A percentile compares a stretch with the other conserved stretches of the same genome.
phyloP scores from a whole-genome alignment of 2,113 vertebrate genomes.

The Megaceryle maxima region DNA sequence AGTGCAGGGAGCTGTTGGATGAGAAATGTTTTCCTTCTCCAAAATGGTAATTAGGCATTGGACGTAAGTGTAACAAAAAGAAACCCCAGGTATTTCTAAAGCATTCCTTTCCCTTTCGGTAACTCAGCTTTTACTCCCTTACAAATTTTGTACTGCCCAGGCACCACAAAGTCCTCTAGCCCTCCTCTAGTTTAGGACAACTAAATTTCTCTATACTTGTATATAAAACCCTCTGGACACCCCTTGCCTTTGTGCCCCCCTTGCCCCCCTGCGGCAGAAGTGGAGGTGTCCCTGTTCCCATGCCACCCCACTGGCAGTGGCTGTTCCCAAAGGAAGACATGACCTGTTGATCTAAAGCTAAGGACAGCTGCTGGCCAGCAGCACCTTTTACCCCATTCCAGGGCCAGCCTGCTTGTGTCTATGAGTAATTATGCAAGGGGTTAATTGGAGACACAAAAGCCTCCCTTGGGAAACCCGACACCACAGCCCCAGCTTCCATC shows the following conservation, averaged over 20 bases:
- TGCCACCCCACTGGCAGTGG: rapidly evolving
- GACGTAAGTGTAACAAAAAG: background rate
- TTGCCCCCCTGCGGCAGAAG: background rate
- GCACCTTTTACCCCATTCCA: rapidly evolving
- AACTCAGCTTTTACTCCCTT: background rate
- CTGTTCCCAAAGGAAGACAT: background rate
- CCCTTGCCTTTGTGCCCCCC: background rate
- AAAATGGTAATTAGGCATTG: background rate
- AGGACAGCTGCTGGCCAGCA: background rate
- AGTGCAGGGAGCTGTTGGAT: background rate
- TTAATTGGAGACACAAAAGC: background rate
- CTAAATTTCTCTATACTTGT: background rate
- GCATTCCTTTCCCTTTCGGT: background rate
- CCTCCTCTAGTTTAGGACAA: background rate
- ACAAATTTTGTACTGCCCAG: background rate
- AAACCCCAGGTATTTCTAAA: background rate
- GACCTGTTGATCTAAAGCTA: background rate
- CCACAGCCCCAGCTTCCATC: background rate
- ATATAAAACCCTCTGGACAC: background rate
- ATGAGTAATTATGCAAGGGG: background rate
- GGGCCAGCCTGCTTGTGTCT: background rate
- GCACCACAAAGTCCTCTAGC: background rate
- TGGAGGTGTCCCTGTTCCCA: background rate
- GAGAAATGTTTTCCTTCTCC: background rate
- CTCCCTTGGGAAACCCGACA: background rate